Conservation (phyloP, 2,113 vertebrate genomes). For the Shinisaurus crocodilurus region DNA sequence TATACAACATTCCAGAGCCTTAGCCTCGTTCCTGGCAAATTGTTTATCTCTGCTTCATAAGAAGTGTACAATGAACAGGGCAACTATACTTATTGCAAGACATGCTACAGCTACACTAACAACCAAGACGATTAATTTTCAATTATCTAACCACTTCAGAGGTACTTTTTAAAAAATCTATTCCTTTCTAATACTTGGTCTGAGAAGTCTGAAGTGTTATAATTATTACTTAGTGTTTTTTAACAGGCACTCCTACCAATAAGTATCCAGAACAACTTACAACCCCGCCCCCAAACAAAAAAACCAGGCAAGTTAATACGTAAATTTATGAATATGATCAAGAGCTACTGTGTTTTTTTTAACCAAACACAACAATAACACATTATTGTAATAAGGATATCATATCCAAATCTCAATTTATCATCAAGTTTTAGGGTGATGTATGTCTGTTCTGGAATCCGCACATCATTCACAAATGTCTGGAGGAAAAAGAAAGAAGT, state of each 20-base stretch:
- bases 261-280: not conserved
- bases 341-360: not conserved
- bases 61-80: no score
- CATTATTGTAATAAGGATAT: conserved; percentile 89
- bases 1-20: no score
- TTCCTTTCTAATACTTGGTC: not conserved
- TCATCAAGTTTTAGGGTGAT: conserved; percentile 97
- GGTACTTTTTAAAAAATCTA: not conserved
- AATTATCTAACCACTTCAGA: not conserved
- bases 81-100: no score
- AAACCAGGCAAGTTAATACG: not conserved
- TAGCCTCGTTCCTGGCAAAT: no score
- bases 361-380: rapidly evolving
- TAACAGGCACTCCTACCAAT: conserved; percentile 9
- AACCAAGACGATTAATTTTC: not conserved
- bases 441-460: conserved; percentile 97
- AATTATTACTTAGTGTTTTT: rapidly evolving
- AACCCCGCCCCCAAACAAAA: not conserved
- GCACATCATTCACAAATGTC: conserved; percentile 98
- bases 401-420: conserved; percentile 98
- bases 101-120: no score
- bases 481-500: conserved; percentile 68
- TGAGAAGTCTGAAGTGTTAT: not conserved
- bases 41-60: no score
- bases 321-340: not conserved